Conservation (phyloP, 1,140 invertebrate genomes). For the Anagrus nilaparvatae region DNA sequence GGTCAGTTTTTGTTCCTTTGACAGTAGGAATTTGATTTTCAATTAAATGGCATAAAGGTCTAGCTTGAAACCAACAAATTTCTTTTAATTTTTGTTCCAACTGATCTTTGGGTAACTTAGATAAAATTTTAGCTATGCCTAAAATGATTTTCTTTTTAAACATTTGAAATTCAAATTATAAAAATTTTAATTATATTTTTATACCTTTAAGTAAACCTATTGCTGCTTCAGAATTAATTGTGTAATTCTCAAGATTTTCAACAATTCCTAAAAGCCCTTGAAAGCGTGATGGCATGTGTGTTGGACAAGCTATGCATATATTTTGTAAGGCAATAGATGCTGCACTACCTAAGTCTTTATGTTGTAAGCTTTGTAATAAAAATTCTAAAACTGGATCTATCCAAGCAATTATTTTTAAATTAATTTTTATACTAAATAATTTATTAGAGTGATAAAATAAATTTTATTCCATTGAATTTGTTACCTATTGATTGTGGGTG, state of each 20-base stretch:
- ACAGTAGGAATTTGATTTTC: constrained; percentile 37
- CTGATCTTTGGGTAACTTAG: constrained; percentile 48
- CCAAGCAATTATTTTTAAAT: constrained; percentile 12
- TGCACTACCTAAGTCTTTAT: constrained; percentile 61
- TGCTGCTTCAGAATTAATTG: constrained; percentile 69
- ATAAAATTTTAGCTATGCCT: constrained; percentile 55
- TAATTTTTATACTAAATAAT: not conserved
- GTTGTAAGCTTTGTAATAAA: constrained; percentile 61
- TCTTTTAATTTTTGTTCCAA: constrained; percentile 65
- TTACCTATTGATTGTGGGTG: constrained; percentile 69
- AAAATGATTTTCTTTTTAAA: constrained; percentile 11
- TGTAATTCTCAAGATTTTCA: constrained; percentile 66
- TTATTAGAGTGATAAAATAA: not conserved
- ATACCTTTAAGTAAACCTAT: constrained; percentile 72
- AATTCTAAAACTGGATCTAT: constrained; percentile 71
- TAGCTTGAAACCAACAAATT: constrained; percentile 68
- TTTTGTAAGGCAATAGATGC: constrained; percentile 65
- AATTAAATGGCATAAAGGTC: constrained; percentile 51
- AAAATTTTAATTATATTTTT: constrained; percentile 6
- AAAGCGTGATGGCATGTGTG: constrained; percentile 73
- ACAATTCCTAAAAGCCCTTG: constrained; percentile 72
- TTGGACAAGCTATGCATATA: constrained; percentile 69
- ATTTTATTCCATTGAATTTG: not conserved
- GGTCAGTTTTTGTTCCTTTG: constrained; percentile 56
- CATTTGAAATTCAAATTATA: constrained; percentile 1